These are phyloP conservation scores for Pomatostomus ruficeps DNA, from an alignment of 2,113 vertebrate genomes.

Conservation along the genomic window DNA sequence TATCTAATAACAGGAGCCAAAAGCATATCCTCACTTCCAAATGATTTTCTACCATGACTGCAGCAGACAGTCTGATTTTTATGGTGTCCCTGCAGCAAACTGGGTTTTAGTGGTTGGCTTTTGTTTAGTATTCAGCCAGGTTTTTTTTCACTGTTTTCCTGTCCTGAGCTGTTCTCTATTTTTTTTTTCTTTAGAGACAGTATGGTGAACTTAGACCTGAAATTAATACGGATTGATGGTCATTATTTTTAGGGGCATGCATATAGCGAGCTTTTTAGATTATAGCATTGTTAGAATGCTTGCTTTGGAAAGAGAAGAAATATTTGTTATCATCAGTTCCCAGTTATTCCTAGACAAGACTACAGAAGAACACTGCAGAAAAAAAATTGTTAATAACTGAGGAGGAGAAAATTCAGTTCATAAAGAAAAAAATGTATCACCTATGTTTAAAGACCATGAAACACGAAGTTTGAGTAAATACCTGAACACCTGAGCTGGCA, in stretches of 20 bases:
- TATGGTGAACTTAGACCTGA: neutral
- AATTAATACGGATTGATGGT: neutral
- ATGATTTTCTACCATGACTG: neutral
- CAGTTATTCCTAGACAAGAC: neutral
- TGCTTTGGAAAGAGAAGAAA: neutral
- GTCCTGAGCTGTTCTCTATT: neutral
- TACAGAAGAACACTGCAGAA: neutral
- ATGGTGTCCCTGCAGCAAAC: neutral
- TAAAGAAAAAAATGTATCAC: neutral
- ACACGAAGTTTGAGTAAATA: neutral
- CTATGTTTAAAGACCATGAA: neutral
- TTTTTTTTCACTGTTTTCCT: neutral
- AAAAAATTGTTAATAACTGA: neutral
- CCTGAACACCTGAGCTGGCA: neutral
- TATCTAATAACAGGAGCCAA: neutral
- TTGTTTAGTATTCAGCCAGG: neutral
- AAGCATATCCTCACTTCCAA: neutral
- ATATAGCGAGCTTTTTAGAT: neutral
- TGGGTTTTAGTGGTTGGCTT: neutral
- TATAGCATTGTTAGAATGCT: neutral
- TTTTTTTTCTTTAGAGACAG: neutral
- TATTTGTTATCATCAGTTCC: neutral
- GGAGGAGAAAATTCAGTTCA: neutral
- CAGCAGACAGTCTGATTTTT: neutral
- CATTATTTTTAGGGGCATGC: neutral